Evolutionary conservation across 2,797 vertebrate species (phyloP), one percentile per base, ranked within the genome.

Genomic region (Rousettus madagascariensis): DNA sequence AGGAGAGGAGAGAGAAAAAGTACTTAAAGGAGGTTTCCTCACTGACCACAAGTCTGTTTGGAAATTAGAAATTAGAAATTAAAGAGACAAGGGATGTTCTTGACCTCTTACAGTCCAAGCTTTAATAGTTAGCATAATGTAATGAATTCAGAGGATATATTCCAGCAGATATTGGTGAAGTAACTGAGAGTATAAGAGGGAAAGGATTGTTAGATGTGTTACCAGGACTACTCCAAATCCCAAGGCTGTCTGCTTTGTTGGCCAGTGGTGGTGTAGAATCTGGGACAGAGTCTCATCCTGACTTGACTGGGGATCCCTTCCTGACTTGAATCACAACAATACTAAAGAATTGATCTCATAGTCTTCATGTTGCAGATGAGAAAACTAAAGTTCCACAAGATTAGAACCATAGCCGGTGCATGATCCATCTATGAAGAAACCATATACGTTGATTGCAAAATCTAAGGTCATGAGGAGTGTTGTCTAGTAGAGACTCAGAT

Each of bases 141-240:
- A 26, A 8, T 30, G 22, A n/a, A 61, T 9, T 49, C 33, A 69
- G 17, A 28, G 57, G 24, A 22, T 12, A 13, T 28, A 3, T 55
- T 24, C 15, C 78, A 72, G 49, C 28, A 87, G 11, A 20, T 26
- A 49, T 0, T 63, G 68, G 2, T 24, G 3, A 20, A 41, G 7
- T 6, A 79, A 2, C 65, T 41, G 3, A 49, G 3, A 41, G 63
- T 30, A 2, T 4, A 61, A 24, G 8, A 53, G 15, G 16, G 12
- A 49, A 36, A 75, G n/a, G 24, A 13, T 2, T 3, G 30, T 0
- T 16, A 1, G 5, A 30, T 30, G 7, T 53, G 0, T 16, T 5
- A 3, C 2, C 20, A 36, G 66, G 16, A 22, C 4, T 7, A 3
- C 36, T 36, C 28, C 8, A 5, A 8, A 22, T 9, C 15, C 26